phyloP scores from a whole-genome alignment of 2,797 vertebrate genomes.

The Dendrocincla tyrannina region DNA sequence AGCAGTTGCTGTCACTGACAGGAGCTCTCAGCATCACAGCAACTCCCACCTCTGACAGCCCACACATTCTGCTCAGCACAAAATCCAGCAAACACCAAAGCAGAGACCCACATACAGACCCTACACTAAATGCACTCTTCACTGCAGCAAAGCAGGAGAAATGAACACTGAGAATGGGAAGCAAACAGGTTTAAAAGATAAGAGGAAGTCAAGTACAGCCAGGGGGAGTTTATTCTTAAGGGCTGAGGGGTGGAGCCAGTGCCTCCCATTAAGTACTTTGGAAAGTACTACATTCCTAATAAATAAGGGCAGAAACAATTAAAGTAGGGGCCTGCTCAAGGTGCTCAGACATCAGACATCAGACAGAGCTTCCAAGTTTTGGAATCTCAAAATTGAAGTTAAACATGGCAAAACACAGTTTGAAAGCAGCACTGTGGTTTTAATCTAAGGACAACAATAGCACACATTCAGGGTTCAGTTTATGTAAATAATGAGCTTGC shows the following conservation, averaged over 20 bases:
- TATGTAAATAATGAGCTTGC: not conserved
- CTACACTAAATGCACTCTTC: not conserved
- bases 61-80: not conserved
- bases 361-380: not conserved
- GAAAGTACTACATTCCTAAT: not conserved
- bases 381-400: not conserved
- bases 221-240: not conserved
- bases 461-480: not conserved
- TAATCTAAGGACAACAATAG: not conserved
- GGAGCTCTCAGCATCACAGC: not conserved
- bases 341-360: not conserved
- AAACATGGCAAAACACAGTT: not conserved
- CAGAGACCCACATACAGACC: not conserved
- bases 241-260: not conserved
- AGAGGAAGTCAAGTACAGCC: not conserved
- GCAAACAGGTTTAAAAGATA: not conserved
- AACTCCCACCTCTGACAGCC: not conserved
- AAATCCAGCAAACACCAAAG: not conserved
- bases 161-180: not conserved
- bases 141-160: not conserved
- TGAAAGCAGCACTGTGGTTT: not conserved
- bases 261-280: not conserved
- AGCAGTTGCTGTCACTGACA: not conserved
- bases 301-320: not conserved
- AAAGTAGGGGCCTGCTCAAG: not conserved